Conservation (phyloP, 2,113 vertebrate species). For the Uria lomvia region DNA sequence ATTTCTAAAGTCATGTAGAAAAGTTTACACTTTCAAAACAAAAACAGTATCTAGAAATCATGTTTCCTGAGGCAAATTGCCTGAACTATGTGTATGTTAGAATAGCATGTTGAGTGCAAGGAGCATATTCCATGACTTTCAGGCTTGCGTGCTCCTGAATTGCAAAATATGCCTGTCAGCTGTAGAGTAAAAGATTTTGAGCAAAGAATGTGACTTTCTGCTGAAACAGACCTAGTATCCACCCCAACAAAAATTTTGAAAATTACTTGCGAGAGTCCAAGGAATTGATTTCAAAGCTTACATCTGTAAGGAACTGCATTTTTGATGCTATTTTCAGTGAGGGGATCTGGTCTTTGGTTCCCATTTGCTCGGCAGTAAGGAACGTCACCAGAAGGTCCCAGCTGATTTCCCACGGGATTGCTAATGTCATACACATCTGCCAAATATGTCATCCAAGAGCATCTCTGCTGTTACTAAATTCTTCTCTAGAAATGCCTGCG, state of each 20-base stretch:
- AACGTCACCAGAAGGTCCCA: not conserved
- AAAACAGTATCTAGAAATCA: not conserved
- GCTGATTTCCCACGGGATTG: not conserved
- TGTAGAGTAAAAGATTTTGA: not conserved
- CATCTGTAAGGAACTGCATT: not conserved
- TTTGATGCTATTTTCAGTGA: not conserved
- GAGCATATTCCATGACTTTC: not conserved
- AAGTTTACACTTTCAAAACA: not conserved
- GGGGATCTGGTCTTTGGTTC: not conserved
- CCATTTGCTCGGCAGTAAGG: not conserved
- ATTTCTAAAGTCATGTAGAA: not conserved
- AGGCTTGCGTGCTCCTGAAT: not conserved
- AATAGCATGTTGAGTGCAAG: not conserved
- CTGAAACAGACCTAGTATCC: not conserved
- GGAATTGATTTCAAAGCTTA: not conserved
- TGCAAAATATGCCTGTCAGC: not conserved
- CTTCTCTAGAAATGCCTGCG: not conserved
- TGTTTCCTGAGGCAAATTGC: not conserved
- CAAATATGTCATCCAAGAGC: not conserved
- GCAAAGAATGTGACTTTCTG: not conserved
- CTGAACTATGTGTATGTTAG: not conserved
- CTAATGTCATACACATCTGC: not conserved
- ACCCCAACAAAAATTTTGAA: accelerated
- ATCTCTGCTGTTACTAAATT: not conserved
- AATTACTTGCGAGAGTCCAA: not conserved